Base-by-base conservation (phyloP, 2,888 invertebrate genomes). In the Drosophila niveifrons region DNA sequence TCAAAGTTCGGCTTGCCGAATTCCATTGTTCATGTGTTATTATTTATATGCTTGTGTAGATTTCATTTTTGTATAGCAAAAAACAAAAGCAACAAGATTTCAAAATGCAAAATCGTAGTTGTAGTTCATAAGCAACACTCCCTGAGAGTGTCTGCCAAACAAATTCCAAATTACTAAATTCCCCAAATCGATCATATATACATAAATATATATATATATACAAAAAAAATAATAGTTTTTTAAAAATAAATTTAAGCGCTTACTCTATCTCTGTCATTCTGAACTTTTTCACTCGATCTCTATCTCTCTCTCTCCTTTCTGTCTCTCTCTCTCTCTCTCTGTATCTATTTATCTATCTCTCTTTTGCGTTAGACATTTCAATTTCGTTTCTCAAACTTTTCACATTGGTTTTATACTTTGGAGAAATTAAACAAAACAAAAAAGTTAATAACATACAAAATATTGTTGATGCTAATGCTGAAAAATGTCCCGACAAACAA, bases 1-100 rank as follows among this genome's bases (percentile, higher is more conserved):
- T 28, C 8, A 23, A 46, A 46, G 34, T 59, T 67, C 67, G 69
- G 69, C 65, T 53, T 50, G 70, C 52, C 64, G 57, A 29, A 46
- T 36, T 15, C 28, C 18, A 46, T 48, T 75, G 59, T 82, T 83
- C 68, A 66, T 84, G 72, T 76, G 23, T 90, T 78, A 72, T 78
- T n/a, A 67, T 70, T 89, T 90, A 83, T 90, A 83, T 91, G 91
- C 91, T 91, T 91, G 91, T 88, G 91, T 91, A 91, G 91, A 87
- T 80, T 83, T 85, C 82, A 77, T 88, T 90, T 82, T 82, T 50
- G 36, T 46, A 36, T 59, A 59, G 39, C 39, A 90, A 82, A 82
- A 82, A 90, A 18, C 4, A 18, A 18, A 23, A 18, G n/a, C 1
- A 23, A 83, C 82, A 82, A 69, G 66, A 83, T 75, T 85, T 80